A percentile compares a stretch with the other conserved stretches of the same genome.
Evolutionary conservation across 2,113 vertebrate genomes (phyloP).

Genomic region (Gulo gulo): DNA sequence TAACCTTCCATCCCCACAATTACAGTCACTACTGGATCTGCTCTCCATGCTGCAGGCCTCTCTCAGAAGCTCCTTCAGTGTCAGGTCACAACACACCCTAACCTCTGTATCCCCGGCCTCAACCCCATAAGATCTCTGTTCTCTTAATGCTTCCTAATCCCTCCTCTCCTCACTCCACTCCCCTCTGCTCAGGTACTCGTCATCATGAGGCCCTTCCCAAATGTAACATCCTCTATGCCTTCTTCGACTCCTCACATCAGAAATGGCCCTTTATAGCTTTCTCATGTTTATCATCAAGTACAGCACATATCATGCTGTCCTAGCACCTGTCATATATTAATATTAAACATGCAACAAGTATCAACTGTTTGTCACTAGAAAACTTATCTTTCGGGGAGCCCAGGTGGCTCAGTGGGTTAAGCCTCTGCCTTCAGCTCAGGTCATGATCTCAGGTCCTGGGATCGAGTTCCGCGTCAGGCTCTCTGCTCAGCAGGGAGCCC

Average conservation of each 20-base stretch:
- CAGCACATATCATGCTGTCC: not conserved
- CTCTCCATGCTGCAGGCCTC: too few species aligned
- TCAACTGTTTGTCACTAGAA: not conserved
- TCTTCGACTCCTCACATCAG: not conserved
- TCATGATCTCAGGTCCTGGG: too few species aligned
- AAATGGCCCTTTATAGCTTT: not conserved
- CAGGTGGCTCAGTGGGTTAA: too few species aligned
- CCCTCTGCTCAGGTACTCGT: not conserved
- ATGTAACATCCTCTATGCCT: not conserved
- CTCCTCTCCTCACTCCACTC: not conserved
- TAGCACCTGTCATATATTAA: not conserved
- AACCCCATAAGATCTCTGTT: not conserved
- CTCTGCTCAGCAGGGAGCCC: too few species aligned
- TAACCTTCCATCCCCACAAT: not conserved
- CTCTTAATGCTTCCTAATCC: not conserved
- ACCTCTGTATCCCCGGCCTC: not conserved
- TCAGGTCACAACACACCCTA: not conserved
- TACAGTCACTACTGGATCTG: too few species aligned
- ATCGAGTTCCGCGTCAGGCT: rapidly evolving
- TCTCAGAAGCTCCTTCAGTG: not conserved
- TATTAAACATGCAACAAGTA: not conserved
- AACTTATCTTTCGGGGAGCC: not conserved
- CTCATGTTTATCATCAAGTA: not conserved
- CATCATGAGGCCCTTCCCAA: not conserved
- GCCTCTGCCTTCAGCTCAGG: too few species aligned